Evolutionary conservation across 2,113 vertebrate genomes (phyloP).

Genomic region (Melanerpes aurifrons): DNA sequence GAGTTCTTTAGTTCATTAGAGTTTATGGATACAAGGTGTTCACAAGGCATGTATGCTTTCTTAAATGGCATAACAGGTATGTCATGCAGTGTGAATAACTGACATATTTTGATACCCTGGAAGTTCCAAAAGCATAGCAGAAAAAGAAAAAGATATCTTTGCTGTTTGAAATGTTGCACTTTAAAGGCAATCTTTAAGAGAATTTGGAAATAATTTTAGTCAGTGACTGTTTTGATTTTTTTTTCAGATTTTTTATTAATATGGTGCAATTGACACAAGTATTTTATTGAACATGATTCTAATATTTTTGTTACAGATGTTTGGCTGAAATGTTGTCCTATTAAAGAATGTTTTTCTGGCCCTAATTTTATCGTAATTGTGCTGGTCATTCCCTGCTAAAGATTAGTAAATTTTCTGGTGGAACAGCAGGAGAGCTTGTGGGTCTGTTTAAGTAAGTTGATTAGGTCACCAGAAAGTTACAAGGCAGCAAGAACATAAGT

Average conservation of each 20-base stretch:
- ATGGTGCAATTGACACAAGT: neutral
- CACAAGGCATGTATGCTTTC: neutral
- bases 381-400: neutral
- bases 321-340: neutral
- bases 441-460: neutral
- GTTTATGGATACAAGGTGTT: neutral
- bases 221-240: neutral
- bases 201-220: neutral
- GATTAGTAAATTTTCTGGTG: neutral
- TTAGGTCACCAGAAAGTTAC: neutral
- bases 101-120: neutral
- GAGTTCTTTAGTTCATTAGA: neutral
- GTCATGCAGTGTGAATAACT: neutral
- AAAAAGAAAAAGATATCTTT: neutral
- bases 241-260: neutral
- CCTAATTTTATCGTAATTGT: neutral
- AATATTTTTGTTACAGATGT: neutral
- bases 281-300: neutral
- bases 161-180: neutral
- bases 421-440: neutral
- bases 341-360: neutral
- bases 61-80: accelerated
- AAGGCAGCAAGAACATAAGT: accelerated
- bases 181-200: neutral
- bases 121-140: neutral